Evolutionary conservation across 2,113 vertebrate species (phyloP).

Genomic region (Riparia riparia): DNA sequence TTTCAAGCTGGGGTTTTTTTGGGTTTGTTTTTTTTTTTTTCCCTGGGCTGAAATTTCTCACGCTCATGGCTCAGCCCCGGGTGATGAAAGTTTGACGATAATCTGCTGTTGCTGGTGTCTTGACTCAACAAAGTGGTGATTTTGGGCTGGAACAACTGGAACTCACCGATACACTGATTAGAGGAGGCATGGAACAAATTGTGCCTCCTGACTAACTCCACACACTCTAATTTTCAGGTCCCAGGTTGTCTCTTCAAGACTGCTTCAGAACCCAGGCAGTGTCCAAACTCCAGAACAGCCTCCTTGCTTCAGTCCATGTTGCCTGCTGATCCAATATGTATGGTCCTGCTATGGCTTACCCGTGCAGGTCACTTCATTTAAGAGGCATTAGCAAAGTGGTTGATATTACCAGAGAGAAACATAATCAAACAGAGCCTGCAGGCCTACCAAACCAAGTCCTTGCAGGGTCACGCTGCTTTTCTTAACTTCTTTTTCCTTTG

Average conservation of each 20-base stretch:
- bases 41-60: constrained; percentile 19
- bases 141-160: constrained; percentile 20
- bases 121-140: background rate
- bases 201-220: background rate
- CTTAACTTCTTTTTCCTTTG: background rate
- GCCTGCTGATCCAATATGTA: background rate
- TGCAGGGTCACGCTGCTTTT: background rate
- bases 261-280: background rate
- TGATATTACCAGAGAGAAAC: background rate
- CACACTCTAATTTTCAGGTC: background rate
- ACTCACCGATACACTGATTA: background rate
- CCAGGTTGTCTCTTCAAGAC: background rate
- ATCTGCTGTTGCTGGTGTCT: constrained; percentile 13
- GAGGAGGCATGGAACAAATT: background rate
- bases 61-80: rapidly evolving
- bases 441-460: background rate
- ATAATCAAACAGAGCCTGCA: background rate
- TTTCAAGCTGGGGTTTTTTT: background rate
- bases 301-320: background rate
- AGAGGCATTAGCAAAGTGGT: background rate
- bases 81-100: constrained; percentile 25
- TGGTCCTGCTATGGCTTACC: background rate
- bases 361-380: background rate
- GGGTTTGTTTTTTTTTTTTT: background rate
- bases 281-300: background rate